Evolutionary conservation across 1,140 invertebrate species (phyloP).

Genomic region (Drosophila sproati): DNA sequence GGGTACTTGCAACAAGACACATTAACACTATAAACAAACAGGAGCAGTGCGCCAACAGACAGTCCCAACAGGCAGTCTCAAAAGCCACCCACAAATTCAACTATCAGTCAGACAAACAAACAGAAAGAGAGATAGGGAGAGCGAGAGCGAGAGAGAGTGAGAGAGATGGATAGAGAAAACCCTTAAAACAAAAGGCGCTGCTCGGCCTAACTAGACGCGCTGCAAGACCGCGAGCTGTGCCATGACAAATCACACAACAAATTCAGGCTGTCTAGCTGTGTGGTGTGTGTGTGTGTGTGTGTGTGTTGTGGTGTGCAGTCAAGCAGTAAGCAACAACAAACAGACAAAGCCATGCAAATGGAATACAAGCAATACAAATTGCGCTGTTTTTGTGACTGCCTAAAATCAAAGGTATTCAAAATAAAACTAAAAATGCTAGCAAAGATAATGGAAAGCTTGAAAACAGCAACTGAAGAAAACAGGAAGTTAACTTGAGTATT

Average conservation of each 20-base stretch:
- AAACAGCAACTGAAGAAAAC: too few relatives aligned
- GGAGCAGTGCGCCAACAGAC: constrained; percentile 19
- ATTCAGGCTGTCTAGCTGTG: constrained; percentile 22
- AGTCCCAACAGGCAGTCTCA: background rate
- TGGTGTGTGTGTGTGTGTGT: constrained; percentile 35
- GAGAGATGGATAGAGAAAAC: background rate
- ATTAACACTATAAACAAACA: constrained; percentile 65
- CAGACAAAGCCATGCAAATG: constrained; percentile 18
- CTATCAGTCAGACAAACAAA: background rate
- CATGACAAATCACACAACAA: constrained; percentile 61
- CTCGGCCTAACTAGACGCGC: constrained; percentile 3
- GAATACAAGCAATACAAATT: too few relatives aligned
- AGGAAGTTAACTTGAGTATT: too few relatives aligned
- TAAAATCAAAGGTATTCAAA: too few relatives aligned
- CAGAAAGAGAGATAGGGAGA: background rate
- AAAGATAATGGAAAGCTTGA: too few relatives aligned
- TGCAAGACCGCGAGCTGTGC: constrained; percentile 24
- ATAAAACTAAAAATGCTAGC: too few relatives aligned
- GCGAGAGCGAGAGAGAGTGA: background rate
- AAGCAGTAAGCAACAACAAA: constrained; percentile 44
- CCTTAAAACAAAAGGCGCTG: constrained; percentile 12
- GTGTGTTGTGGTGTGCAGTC: constrained; percentile 47
- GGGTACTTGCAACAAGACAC: constrained; percentile 38
- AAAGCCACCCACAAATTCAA: background rate
- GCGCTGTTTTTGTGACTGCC: too few relatives aligned